phyloP scores from a whole-genome alignment of 2,888 invertebrate species.

The Heteromyza rotundicornis region DNA sequence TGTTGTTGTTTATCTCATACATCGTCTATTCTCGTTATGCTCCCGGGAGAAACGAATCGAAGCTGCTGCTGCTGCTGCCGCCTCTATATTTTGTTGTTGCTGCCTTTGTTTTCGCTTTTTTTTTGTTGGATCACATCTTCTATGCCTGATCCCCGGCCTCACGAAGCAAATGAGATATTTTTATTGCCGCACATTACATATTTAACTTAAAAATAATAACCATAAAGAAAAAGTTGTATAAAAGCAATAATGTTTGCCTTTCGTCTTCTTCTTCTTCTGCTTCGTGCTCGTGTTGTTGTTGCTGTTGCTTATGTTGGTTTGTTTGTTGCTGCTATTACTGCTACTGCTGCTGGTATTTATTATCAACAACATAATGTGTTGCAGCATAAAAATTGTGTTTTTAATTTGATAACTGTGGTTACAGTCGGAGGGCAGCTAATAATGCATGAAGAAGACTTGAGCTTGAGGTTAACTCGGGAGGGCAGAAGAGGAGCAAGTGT shows the following conservation, averaged over 20 bases:
- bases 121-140: conserved; percentile 1
- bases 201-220: conserved; percentile 35
- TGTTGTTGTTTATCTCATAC: conserved; percentile 5
- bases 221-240: conserved; percentile 31
- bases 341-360: conserved; percentile 20
- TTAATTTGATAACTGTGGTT: conserved; percentile 25
- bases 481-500: too few relatives aligned
- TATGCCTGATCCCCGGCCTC: conserved; percentile 19
- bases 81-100: not conserved
- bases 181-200: conserved; percentile 33
- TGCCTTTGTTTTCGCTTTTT: too few relatives aligned
- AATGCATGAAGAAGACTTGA: conserved; percentile 20
- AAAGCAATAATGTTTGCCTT: conserved; percentile 27
- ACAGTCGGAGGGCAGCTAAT: conserved; percentile 21
- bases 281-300: conserved; percentile 6
- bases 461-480: too few relatives aligned
- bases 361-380: conserved; percentile 25
- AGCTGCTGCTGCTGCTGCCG: not conserved
- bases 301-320: conserved; percentile 15
- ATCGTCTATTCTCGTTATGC: conserved; percentile 26
- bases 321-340: conserved; percentile 10
- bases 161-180: conserved; percentile 33
- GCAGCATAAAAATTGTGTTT: conserved; percentile 27
- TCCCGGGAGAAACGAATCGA: conserved; percentile 1
- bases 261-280: conserved; percentile 5